A percentile compares a stretch with the other conserved stretches of the same genome.
Evolutionary conservation across 2,113 vertebrate species (phyloP).

Genomic region (Varanus salvator): DNA sequence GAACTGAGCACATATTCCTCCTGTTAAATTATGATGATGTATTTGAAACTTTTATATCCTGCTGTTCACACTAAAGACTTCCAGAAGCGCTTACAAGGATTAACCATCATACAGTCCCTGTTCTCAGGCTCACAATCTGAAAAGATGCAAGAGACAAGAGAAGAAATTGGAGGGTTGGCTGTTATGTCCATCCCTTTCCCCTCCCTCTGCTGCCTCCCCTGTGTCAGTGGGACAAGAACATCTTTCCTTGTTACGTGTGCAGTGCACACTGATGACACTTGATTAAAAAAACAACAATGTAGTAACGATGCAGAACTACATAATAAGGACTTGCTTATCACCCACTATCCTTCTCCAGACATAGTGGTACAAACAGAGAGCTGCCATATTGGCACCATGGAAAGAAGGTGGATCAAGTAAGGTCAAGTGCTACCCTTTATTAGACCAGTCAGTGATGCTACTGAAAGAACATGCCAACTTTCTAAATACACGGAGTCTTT

Average conservation of each 20-base stretch:
- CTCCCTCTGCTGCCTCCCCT: neutral
- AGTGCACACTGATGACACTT: neutral
- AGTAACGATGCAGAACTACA: neutral
- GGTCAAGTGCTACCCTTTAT: neutral
- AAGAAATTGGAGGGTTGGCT: too few species aligned
- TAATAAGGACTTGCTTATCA: too few species aligned
- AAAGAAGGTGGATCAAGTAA: neutral
- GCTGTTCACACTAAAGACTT: too few species aligned
- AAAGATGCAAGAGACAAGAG: too few species aligned
- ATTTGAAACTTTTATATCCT: too few species aligned
- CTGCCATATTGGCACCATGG: neutral
- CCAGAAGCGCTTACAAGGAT: too few species aligned
- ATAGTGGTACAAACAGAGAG: neutral
- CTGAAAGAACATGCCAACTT: neutral
- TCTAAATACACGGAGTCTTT: neutral
- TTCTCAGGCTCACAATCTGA: too few species aligned
- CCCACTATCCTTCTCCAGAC: neutral
- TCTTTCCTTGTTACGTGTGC: neutral
- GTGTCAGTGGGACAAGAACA: neutral
- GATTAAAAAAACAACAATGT: neutral
- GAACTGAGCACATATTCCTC: neutral
- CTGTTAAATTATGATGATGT: neutral
- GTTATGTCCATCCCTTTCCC: neutral
- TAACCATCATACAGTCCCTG: too few species aligned
- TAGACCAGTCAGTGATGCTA: neutral